Conservation (phyloP, 2,797 vertebrate genomes). For the Eulemur coronatus region DNA sequence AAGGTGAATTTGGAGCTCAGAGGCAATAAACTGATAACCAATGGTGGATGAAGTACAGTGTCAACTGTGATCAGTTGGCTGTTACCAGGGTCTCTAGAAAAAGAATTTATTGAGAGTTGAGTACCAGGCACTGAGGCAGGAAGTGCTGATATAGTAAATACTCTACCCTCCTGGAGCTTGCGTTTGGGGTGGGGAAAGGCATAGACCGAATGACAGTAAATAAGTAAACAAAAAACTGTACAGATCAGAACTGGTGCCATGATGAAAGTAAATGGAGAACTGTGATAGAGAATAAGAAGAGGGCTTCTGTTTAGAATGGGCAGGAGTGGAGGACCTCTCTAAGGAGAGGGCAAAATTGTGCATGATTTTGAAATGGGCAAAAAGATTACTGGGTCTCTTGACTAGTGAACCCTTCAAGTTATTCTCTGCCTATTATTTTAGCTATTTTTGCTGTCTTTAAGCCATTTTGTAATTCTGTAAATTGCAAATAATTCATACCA, state of each 20-base stretch:
- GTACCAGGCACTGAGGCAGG: neutral
- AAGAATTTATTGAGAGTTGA: neutral
- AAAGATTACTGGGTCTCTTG: neutral
- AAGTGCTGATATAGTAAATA: neutral
- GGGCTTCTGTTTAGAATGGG: neutral
- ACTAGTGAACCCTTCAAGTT: neutral
- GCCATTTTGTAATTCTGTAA: slow-evolving; percentile 25
- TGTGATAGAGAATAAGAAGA: neutral
- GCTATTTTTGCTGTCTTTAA: neutral
- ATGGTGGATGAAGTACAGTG: neutral
- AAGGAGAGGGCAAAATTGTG: neutral
- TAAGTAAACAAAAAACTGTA: neutral
- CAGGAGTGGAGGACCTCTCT: neutral
- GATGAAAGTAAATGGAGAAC: neutral
- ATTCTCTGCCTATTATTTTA: neutral
- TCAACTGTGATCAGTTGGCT: neutral
- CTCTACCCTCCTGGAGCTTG: neutral
- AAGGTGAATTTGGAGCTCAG: neutral
- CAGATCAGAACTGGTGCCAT: neutral
- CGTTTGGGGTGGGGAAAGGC: neutral
- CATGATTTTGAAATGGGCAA: slow-evolving; percentile 6
- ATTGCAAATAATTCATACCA: neutral
- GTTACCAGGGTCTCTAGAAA: neutral
- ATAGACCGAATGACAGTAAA: neutral
- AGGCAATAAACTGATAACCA: neutral